Percentiles rank a stretch among this genome's conserved stretches.
Evolutionary conservation across 1,140 invertebrate genomes (phyloP).

Genomic region (Drosophila equinoxialis): DNA sequence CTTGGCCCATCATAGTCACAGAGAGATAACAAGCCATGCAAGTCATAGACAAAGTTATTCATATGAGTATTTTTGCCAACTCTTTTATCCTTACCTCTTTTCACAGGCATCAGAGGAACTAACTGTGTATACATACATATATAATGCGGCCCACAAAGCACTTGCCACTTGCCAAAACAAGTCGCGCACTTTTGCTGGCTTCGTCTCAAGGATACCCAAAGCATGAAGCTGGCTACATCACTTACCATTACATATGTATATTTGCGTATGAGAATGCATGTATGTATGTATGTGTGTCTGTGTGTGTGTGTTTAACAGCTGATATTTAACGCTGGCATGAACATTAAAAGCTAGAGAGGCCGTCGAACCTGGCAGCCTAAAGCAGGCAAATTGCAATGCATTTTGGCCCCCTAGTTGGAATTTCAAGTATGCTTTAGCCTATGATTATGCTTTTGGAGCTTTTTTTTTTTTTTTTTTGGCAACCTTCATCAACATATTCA

Average conservation of each 20-base stretch:
- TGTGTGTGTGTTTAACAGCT: conserved; percentile 63
- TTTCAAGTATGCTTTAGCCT: conserved; percentile 71
- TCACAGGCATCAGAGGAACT: conserved; percentile 11
- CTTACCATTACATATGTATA: conserved; percentile 32
- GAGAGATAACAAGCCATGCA: conserved; percentile 26
- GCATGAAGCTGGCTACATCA: conserved; percentile 33
- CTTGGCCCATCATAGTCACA: neutral
- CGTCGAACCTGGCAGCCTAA: conserved; percentile 55
- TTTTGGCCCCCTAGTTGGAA: conserved; percentile 68
- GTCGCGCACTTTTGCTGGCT: conserved; percentile 52
- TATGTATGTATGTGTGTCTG: conserved; percentile 45
- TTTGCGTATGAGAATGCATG: conserved; percentile 24
- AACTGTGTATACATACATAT: conserved; percentile 2
- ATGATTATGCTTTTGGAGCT: conserved; percentile 6
- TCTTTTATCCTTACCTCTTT: conserved; percentile 16
- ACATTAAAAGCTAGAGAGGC: conserved; percentile 48
- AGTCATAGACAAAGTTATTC: conserved; percentile 45
- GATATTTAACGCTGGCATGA: conserved; percentile 64
- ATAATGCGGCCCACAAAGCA: conserved; percentile 35
- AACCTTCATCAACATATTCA: conserved; percentile 32
- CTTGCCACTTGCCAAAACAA: conserved; percentile 77
- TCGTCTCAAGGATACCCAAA: conserved; percentile 50
- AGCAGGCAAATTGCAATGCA: conserved; percentile 62
- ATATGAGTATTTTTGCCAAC: conserved; percentile 37
- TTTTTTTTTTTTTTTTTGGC: conserved; percentile 28